Evolutionary conservation across 2,113 vertebrate species (phyloP), one percentile per base, ranked within the genome.

Genomic region (Campylomormyrus numenius): DNA sequence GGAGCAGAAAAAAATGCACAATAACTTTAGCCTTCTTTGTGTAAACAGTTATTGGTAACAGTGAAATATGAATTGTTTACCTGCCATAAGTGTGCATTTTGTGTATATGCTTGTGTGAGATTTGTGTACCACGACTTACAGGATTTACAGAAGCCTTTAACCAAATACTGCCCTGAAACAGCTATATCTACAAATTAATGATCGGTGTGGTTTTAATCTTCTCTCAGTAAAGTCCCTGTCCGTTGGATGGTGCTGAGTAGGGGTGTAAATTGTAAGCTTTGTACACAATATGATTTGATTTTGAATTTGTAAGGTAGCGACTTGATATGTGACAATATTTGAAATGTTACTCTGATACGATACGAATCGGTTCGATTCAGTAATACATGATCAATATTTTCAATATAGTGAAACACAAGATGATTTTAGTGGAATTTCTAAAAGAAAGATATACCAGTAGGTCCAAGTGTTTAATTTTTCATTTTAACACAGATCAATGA

Each of bases 241-340:
- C 95, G 94, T 94, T 96, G 98, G 97, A 97, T 97, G 97, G 96
- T 62, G 56, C 56, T 62, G 21, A 62, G 4, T n/a, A 62, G 24
- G 56, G 56, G 13, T 52, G 13, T 62, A 62, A n/a, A 10, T n/a
- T 1, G 7, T 62, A 42, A 42, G 39, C 3, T 42, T 39, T 39
- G 39, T 39, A 39, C 39, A 39, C 39, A 3, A 39, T n/a, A n/a
- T n/a, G 56, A 62, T n/a, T 62, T n/a, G 21, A 62, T 62, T 62
- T 62, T n/a, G 21, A 62, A 8, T 58, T 58, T 58, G 56, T 21
- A 58, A 58, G 21, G 5, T 6, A 56, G 21, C 5, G 56, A 8
- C 19, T 24, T 58, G 21, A 6, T 58, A 58, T 62, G 6, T 62
- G 56, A 8, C 7, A 31, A 31, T 31, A 62, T 62, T 58, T 58